Percentiles rank a stretch among this genome's conserved stretches.
Evolutionary conservation across 1,140 invertebrate species (phyloP).

Genomic region (Eueides isabella): DNA sequence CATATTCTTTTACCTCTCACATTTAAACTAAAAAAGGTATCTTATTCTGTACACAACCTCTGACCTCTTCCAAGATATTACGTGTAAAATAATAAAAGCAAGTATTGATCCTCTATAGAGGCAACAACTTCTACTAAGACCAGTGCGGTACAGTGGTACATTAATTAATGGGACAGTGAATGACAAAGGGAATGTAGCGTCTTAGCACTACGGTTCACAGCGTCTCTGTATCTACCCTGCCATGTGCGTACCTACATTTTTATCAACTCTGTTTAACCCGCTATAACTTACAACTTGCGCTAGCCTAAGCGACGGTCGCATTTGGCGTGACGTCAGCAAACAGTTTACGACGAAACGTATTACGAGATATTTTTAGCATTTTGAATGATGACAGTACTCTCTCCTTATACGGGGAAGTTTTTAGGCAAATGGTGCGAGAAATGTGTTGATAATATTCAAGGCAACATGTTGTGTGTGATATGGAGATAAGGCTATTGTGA

Average conservation of each 20-base stretch:
- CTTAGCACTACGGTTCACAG: neutral
- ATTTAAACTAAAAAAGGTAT: neutral
- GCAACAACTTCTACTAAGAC: too few species aligned
- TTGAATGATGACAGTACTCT: constrained; percentile 3
- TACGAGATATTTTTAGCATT: constrained; percentile 19
- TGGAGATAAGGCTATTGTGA: too few species aligned
- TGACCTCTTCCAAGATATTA: neutral
- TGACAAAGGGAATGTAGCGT: neutral
- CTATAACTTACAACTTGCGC: neutral
- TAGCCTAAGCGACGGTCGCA: constrained; percentile 4
- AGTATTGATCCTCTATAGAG: neutral
- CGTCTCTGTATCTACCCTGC: neutral
- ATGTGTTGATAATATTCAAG: neutral
- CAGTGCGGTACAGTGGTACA: too few species aligned
- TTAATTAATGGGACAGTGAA: too few species aligned
- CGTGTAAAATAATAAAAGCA: neutral
- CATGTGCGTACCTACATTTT: too few species aligned
- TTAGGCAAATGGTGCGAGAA: neutral
- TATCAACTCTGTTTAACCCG: neutral
- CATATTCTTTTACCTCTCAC: neutral
- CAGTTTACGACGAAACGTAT: constrained; percentile 16
- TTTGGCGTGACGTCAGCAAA: constrained; percentile 23
- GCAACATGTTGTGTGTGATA: neutral
- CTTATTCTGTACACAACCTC: neutral
- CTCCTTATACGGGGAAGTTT: neutral